Evolutionary conservation across 2,888 invertebrate genomes (phyloP).

Genomic region (Athrips mouffetella): DNA sequence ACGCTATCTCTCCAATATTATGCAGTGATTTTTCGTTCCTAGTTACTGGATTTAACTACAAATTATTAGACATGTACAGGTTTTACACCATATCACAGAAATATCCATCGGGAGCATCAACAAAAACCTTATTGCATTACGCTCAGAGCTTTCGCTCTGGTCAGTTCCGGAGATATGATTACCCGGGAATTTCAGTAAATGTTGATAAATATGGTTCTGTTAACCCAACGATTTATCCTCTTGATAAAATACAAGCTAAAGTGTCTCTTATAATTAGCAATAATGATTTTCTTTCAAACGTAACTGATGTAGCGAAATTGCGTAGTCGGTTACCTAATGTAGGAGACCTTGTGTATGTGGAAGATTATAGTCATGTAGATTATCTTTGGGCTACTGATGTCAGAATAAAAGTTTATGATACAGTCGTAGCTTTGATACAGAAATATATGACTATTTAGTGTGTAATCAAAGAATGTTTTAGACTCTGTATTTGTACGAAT

Average conservation of each 20-base stretch:
- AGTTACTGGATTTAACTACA: slow-evolving; percentile 75
- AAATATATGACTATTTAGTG: too few relatives aligned
- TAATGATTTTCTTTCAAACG: slow-evolving; percentile 82
- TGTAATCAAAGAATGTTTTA: too few relatives aligned
- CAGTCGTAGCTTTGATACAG: background rate
- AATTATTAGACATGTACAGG: slow-evolving; percentile 77
- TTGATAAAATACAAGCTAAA: slow-evolving; percentile 46
- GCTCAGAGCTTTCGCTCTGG: slow-evolving; percentile 62
- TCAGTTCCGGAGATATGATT: slow-evolving; percentile 50
- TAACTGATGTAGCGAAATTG: slow-evolving; percentile 75
- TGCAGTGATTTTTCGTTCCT: slow-evolving; percentile 81
- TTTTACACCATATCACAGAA: slow-evolving; percentile 75
- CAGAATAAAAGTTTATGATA: background rate
- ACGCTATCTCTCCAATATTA: slow-evolving; percentile 60
- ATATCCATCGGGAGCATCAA: slow-evolving; percentile 75
- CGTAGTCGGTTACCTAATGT: slow-evolving; percentile 71
- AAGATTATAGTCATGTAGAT: background rate
- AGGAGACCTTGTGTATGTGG: background rate
- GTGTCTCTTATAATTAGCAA: slow-evolving; percentile 56
- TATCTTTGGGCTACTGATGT: background rate
- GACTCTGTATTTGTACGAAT: too few relatives aligned
- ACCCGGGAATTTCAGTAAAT: slow-evolving; percentile 42
- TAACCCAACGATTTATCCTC: slow-evolving; percentile 46
- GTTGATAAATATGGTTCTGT: slow-evolving; percentile 41
- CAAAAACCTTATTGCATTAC: slow-evolving; percentile 74